These are phyloP conservation scores for Leuciscus waleckii DNA, from an alignment of 2,797 vertebrate species.

Conservation along the genomic window DNA sequence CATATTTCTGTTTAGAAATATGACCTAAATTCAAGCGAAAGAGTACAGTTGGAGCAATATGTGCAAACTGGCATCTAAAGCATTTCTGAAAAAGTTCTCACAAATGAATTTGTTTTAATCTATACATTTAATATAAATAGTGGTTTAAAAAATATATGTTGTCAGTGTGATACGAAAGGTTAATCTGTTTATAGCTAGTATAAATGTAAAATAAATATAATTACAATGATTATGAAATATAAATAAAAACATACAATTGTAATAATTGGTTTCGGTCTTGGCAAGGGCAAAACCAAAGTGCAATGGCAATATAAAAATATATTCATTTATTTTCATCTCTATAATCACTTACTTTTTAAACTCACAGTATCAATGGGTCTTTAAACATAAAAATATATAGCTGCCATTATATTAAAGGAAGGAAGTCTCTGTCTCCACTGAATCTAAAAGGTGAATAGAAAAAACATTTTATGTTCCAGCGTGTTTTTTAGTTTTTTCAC, in stretches of 20 bases:
- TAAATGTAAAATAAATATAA: background rate
- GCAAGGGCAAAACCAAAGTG: background rate
- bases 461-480: background rate
- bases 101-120: background rate
- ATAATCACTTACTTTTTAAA: background rate
- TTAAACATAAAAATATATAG: background rate
- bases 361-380: background rate
- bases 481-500: background rate
- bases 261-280: background rate
- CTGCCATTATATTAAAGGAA: background rate
- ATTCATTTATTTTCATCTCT: background rate
- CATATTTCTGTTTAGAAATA: background rate
- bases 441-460: background rate
- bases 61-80: background rate
- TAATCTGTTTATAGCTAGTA: background rate
- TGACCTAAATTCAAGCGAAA: background rate
- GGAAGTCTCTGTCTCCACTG: background rate
- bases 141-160: background rate
- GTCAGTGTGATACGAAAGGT: background rate
- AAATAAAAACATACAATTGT: background rate
- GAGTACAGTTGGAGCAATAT: background rate
- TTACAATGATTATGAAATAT: background rate
- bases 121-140: background rate
- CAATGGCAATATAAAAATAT: background rate
- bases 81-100: background rate